Evolutionary conservation across 1,140 invertebrate genomes (phyloP), one percentile per base, ranked within the genome.

Genomic region (Piezodorus guildinii): DNA sequence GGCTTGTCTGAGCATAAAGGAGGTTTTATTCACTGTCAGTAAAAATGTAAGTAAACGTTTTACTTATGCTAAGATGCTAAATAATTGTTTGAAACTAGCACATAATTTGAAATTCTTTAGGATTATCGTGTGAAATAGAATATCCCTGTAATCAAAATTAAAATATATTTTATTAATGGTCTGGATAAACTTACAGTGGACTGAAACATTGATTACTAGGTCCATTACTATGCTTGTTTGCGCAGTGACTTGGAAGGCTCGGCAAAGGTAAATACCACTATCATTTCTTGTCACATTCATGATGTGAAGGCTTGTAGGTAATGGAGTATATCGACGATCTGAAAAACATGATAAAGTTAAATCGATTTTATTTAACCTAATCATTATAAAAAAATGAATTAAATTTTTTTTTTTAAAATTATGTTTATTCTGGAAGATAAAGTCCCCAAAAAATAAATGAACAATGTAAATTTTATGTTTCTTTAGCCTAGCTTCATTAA

Each of bases 231-330:
- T 69, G 23, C 70, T 68, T 0, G 71, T 72, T 17, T 65, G 67
- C 44, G 64, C 64, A 15, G 70, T 69, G 9, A 71, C 68, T 39
- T 73, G 71, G 23, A 67, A 65, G 3, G 73, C 74, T 51, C 67
- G 65, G 62, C 74, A 75, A 0, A 65, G 65, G 63, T 75, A 75
- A 10, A 62, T 65, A 2, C 74, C 74, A 14, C 64, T 67, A 64
- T 75, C 74, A 8, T 68, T 64, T 15, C 70, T 66, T 5, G 67
- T 69, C 2, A 72, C 68, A 54, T 72, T 73, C 34, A 62, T 62
- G 21, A 75, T 71, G 23, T 65, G 66, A 0, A 75, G 68, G 16
- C 70, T 69, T 25, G 71, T 68, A n/a, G 67, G 65, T 2, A 63
- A 58, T 27, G 68, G 63, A 14, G 68, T 63, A 46, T 69, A 69